Conservation (phyloP, 2,113 vertebrate genomes). For the Acinonyx jubatus region DNA sequence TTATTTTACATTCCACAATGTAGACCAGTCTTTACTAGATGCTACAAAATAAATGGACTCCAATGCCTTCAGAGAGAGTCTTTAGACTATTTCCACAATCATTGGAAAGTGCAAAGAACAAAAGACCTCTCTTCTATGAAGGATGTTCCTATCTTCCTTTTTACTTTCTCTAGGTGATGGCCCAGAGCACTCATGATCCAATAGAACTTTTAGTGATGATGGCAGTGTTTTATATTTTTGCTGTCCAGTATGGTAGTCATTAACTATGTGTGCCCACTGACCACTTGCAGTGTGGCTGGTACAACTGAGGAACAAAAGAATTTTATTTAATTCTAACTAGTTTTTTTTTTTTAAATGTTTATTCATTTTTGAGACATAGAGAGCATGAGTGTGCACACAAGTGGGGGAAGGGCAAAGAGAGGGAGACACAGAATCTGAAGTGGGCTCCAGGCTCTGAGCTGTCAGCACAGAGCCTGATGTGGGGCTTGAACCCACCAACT, state of each 20-base stretch:
- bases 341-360: no score
- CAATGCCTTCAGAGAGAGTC: neutral
- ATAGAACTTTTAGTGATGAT: neutral
- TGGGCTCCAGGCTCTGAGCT: no score
- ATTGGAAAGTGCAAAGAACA: neutral
- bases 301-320: neutral
- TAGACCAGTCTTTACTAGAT: neutral
- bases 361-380: no score
- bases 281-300: neutral
- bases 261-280: neutral
- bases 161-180: neutral
- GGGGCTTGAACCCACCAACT: no score
- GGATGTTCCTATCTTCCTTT: neutral
- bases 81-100: neutral
- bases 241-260: neutral
- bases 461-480: no score
- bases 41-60: neutral
- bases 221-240: fast-evolving
- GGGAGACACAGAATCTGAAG: no score
- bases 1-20: neutral
- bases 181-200: neutral
- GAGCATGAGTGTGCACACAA: no score
- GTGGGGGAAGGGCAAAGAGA: no score
- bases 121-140: neutral
- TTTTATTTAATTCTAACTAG: neutral